phyloP scores from a whole-genome alignment of 1,140 invertebrate genomes.

The Triops cancriformis region DNA sequence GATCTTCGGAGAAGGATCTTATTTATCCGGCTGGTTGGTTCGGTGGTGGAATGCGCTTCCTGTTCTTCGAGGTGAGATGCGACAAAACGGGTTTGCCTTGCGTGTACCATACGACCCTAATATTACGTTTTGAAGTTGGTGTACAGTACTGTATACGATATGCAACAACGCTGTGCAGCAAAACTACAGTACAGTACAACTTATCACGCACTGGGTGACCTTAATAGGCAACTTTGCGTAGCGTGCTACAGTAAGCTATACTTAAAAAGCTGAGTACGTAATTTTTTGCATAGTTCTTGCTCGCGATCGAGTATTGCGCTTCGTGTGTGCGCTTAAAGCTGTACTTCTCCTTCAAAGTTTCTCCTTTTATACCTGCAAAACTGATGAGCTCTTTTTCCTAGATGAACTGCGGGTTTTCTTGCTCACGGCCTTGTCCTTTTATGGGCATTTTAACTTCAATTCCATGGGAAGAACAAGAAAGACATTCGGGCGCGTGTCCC shows the following conservation, averaged over 20 bases:
- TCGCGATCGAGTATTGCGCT: too few species aligned
- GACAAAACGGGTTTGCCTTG: neutral
- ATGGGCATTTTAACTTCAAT: neutral
- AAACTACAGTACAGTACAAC: neutral
- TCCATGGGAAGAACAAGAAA: too few species aligned
- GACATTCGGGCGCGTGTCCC: neutral
- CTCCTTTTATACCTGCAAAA: neutral
- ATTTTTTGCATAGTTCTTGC: too few species aligned
- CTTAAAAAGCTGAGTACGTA: neutral
- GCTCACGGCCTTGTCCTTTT: neutral
- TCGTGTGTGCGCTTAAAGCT: too few species aligned
- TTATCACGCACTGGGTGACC: neutral
- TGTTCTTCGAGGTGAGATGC: neutral
- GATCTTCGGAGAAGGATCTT: neutral
- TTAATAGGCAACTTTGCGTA: neutral
- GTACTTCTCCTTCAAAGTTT: neutral
- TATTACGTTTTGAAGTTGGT: neutral
- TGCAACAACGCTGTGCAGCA: too few species aligned
- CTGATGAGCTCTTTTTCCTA: neutral
- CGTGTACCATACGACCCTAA: neutral
- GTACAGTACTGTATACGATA: neutral
- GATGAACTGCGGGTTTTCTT: neutral
- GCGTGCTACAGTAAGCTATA: neutral
- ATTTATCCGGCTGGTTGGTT: neutral
- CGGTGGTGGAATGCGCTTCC: neutral